Conservation (phyloP, 2,797 vertebrate species). For the Scolopax bukidnonensis region DNA sequence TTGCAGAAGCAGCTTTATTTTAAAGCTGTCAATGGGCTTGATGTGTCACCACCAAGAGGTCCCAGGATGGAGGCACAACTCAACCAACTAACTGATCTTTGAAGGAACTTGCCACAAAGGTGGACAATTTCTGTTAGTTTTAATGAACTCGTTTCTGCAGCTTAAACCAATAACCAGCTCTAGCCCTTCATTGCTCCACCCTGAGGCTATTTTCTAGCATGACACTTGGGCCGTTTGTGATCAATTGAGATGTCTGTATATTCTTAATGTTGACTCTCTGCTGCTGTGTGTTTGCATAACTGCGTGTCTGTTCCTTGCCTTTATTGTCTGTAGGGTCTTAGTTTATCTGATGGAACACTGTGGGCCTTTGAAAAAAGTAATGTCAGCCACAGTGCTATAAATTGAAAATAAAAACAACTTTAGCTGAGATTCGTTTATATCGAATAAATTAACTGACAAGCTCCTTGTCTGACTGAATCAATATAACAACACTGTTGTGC, state of each 20-base stretch:
- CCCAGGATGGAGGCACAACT: background rate
- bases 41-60: background rate
- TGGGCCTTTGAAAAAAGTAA: background rate
- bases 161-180: conserved; percentile 1
- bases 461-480: conserved; percentile 21
- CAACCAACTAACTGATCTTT: background rate
- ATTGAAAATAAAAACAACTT: conserved; percentile 16
- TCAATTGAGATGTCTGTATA: background rate
- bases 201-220: background rate
- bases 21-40: background rate
- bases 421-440: background rate
- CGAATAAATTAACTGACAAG: conserved; percentile 23
- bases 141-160: conserved; percentile 17
- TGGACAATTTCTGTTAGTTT: conserved; percentile 28
- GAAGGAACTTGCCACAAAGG: background rate
- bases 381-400: background rate
- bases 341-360: background rate
- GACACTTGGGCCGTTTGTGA: background rate
- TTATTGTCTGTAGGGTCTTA: background rate
- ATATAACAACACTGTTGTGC: conserved; percentile 15
- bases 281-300: background rate
- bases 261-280: background rate
- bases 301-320: background rate
- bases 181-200: background rate
- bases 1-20: background rate